A percentile compares a stretch with the other conserved stretches of the same genome.
These are phyloP conservation scores for Liodrosophila aerea DNA, from an alignment of 2,888 invertebrate species.

Conservation along the genomic window DNA sequence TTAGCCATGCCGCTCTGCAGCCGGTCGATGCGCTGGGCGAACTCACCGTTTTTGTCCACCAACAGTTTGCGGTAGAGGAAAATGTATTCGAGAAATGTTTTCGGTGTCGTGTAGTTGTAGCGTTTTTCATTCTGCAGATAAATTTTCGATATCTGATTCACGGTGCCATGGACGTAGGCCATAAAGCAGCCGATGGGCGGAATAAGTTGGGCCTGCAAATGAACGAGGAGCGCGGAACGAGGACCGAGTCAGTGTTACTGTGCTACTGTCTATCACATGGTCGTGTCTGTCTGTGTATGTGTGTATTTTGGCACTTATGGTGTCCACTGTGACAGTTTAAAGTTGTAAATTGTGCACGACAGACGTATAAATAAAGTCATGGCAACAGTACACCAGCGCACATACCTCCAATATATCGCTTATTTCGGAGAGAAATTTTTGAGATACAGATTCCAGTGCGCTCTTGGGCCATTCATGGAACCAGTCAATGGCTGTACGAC, in stretches of 20 bases:
- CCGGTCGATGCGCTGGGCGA: conserved; percentile 89
- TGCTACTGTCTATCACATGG: conserved; percentile 16
- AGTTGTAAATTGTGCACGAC: conserved; percentile 51
- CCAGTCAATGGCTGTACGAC: conserved; percentile 97
- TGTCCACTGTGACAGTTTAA: conserved; percentile 49
- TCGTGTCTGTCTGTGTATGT: conserved; percentile 9
- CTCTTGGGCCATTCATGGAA: conserved; percentile 98
- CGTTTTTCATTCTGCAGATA: conserved; percentile 94
- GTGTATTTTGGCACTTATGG: conserved; percentile 25
- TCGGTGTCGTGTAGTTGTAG: conserved; percentile 98
- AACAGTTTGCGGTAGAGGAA: conserved; percentile 90
- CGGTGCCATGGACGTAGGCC: conserved; percentile 95
- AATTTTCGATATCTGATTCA: conserved; percentile 91
- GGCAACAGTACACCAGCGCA: conserved; percentile 7
- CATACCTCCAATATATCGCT: conserved; percentile 88
- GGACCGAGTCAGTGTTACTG: conserved; percentile 13
- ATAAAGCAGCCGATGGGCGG: conserved; percentile 92
- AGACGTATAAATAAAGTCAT: conserved; percentile 34
- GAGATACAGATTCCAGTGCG: conserved; percentile 94
- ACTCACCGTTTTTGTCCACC: conserved; percentile 86
- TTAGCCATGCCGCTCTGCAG: conserved; percentile 95
- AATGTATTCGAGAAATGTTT: conserved; percentile 98
- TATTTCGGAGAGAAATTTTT: conserved; percentile 91
- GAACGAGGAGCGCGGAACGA: conserved; percentile 39
- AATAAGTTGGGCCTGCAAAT: conserved; percentile 84